A percentile compares a stretch with the other conserved stretches of the same genome.
Conservation (phyloP, 1,140 invertebrate species). For the Macrobrachium rosenbergii region DNA sequence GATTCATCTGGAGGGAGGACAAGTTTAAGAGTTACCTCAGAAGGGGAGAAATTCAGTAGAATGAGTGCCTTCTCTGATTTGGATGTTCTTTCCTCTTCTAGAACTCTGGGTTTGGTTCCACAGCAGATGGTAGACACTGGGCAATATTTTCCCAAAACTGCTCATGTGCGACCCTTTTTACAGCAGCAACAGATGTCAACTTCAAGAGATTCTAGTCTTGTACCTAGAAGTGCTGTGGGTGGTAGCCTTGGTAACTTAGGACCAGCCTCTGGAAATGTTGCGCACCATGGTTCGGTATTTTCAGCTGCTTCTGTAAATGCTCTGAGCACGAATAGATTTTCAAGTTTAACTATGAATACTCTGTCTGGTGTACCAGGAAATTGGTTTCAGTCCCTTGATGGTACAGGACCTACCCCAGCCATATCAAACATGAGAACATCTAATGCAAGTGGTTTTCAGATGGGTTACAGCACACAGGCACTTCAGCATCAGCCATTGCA, state of each 20-base stretch:
- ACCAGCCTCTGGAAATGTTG: too few relatives aligned
- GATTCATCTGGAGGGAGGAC: background rate
- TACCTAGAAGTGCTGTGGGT: background rate
- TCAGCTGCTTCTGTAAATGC: too few relatives aligned
- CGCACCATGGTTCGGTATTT: too few relatives aligned
- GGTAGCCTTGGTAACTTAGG: background rate
- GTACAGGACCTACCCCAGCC: conserved; percentile 14
- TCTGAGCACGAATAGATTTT: too few relatives aligned
- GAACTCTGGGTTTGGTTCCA: conserved; percentile 47
- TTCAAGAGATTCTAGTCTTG: too few relatives aligned
- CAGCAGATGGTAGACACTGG: conserved; percentile 54
- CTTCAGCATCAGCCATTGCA: conserved; percentile 46
- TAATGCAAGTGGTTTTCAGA: conserved; percentile 28
- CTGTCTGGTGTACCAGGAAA: background rate
- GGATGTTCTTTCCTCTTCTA: conserved; percentile 55
- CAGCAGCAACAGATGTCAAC: conserved; percentile 14
- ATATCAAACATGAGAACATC: conserved; percentile 25
- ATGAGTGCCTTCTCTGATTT: conserved; percentile 51
- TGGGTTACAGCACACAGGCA: conserved; percentile 22
- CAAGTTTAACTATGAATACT: background rate
- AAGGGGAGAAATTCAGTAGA: background rate
- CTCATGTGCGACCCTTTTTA: conserved; percentile 62
- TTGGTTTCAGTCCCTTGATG: background rate
- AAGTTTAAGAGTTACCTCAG: background rate
- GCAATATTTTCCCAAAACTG: conserved; percentile 60